Conservation (phyloP, 2,888 invertebrate species). For the Drosophila pseudotalamancana region DNA sequence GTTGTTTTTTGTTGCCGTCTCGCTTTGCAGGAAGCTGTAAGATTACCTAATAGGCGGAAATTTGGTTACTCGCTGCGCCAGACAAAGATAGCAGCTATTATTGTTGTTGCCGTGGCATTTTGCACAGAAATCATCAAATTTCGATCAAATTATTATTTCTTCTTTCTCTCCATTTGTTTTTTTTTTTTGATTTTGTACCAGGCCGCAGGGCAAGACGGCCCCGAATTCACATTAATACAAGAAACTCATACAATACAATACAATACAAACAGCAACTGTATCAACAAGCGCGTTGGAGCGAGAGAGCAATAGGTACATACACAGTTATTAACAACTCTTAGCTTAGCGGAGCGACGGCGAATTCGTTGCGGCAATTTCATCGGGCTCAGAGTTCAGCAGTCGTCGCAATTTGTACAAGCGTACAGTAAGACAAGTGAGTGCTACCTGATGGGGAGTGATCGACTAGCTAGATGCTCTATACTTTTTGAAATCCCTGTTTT, state of each 20-base stretch:
- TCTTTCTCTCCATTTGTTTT: no score
- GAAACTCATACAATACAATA: neutral
- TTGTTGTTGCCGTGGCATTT: slow-evolving; percentile 47
- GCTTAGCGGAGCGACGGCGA: slow-evolving; percentile 24
- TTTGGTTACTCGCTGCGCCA: neutral
- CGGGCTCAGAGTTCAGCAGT: slow-evolving; percentile 39
- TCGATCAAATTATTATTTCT: slow-evolving; percentile 36
- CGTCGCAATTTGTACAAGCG: slow-evolving; percentile 30
- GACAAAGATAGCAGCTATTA: slow-evolving; percentile 26
- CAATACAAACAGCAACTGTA: slow-evolving; percentile 40
- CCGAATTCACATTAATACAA: slow-evolving; percentile 8
- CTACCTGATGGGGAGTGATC: neutral
- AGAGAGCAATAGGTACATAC: neutral
- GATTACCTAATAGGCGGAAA: slow-evolving; percentile 58
- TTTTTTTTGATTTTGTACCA: no score
- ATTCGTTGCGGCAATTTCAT: slow-evolving; percentile 55
- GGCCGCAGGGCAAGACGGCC: slow-evolving; percentile 35
- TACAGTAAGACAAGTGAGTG: slow-evolving; percentile 4
- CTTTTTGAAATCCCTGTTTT: no score
- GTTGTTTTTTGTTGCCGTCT: slow-evolving; percentile 9
- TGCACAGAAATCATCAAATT: slow-evolving; percentile 42
- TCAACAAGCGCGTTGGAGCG: slow-evolving; percentile 36
- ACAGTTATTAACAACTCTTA: neutral
- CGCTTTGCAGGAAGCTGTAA: slow-evolving; percentile 46
- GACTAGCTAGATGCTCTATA: neutral